Conservation (phyloP, 2,113 vertebrate genomes). For the Mus spicilegus region DNA sequence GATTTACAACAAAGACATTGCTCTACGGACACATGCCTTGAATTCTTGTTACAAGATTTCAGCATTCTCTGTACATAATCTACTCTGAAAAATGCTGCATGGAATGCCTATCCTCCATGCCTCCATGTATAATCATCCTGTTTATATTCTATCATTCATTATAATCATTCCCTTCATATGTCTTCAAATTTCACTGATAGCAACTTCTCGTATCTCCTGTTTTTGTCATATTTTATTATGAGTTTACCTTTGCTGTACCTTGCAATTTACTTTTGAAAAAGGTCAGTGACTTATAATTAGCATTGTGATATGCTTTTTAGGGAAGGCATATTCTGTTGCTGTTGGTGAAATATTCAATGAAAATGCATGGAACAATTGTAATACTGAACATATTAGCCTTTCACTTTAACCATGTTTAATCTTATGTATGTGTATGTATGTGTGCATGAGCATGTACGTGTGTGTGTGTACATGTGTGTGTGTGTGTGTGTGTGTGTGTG, state of each 20-base stretch:
- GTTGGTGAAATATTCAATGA: constrained; percentile 12
- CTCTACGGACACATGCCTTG: not conserved
- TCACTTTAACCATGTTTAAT: not conserved
- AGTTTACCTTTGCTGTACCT: not conserved
- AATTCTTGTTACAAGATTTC: not conserved
- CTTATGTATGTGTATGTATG: not conserved
- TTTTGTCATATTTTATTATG: not conserved
- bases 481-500: not conserved
- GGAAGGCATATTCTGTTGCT: not conserved
- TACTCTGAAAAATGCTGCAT: too few relatives aligned
- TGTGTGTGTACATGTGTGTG: too few relatives aligned
- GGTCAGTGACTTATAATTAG: not conserved
- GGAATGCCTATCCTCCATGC: not conserved
- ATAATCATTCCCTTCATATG: not conserved
- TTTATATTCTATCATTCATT: not conserved
- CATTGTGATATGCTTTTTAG: not conserved
- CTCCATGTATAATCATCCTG: fast-evolving
- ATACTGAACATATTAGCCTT: not conserved
- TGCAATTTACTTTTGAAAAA: not conserved
- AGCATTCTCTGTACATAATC: not conserved
- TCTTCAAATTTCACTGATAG: not conserved
- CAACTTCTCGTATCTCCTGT: not conserved
- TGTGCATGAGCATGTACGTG: not conserved
- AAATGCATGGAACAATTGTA: not conserved
- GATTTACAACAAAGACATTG: not conserved